A percentile compares a stretch with the other conserved stretches of the same genome.
phyloP scores from a whole-genome alignment of 1,140 invertebrate species.

The Hestina assimilis region DNA sequence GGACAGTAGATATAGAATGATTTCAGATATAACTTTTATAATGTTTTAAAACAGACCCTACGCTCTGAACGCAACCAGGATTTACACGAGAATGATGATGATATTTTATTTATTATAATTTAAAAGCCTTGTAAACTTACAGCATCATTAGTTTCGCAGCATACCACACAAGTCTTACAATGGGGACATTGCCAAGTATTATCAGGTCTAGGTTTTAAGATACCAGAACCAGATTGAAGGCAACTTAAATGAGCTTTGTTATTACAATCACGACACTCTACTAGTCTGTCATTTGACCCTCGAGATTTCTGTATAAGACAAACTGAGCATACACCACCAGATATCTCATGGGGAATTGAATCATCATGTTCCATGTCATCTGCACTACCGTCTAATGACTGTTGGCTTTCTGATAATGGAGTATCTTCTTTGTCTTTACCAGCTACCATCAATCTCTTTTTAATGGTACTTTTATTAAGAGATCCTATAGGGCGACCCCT shows the following conservation, averaged over 20 bases:
- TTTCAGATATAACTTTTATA: too few relatives aligned
- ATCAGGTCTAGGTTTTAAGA: constrained; percentile 82
- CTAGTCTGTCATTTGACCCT: constrained; percentile 82
- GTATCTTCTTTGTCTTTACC: constrained; percentile 53
- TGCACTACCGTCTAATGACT: constrained; percentile 75
- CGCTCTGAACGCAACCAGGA: too few relatives aligned
- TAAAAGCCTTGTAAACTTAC: too few relatives aligned
- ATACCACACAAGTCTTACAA: constrained; percentile 85
- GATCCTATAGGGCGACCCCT: constrained; percentile 81
- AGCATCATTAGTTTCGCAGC: constrained; percentile 84
- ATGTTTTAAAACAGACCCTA: too few relatives aligned
- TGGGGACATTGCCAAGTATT: constrained; percentile 86
- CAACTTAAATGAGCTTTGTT: constrained; percentile 86
- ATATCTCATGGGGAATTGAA: constrained; percentile 48
- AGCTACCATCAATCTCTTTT: constrained; percentile 65
- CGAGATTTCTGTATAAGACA: constrained; percentile 78
- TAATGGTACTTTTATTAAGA: constrained; percentile 79
- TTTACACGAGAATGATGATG: too few relatives aligned
- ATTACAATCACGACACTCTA: constrained; percentile 88
- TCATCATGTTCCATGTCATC: constrained; percentile 65
- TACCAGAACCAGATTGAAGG: constrained; percentile 82
- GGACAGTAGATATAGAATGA: too few relatives aligned
- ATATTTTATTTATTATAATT: too few relatives aligned
- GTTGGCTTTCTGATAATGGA: constrained; percentile 57
- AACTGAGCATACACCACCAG: constrained; percentile 79